These are phyloP conservation scores for Tetragonula carbonaria DNA, from an alignment of 2,888 invertebrate species.

Conservation along the genomic window DNA sequence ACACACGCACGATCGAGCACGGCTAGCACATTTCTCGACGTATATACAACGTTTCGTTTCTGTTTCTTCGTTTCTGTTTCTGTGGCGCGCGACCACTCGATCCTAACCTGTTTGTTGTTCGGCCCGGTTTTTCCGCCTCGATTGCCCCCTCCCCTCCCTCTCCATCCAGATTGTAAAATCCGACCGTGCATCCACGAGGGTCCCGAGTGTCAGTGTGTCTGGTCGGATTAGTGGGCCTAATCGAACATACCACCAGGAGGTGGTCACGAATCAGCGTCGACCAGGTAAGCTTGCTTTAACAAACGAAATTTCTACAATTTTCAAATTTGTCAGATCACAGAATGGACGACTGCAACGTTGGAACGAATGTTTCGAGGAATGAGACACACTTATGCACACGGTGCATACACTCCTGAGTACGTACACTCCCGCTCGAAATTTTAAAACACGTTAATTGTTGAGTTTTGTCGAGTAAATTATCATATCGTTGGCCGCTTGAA, in stretches of 20 bases:
- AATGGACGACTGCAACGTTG: too few relatives aligned
- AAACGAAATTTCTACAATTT: not conserved
- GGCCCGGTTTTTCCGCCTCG: slow-evolving; percentile 26
- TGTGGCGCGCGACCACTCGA: not conserved
- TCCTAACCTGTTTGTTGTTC: slow-evolving; percentile 10
- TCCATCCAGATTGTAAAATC: not conserved
- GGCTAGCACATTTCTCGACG: not conserved
- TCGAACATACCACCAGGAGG: not conserved
- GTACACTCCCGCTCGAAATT: too few relatives aligned
- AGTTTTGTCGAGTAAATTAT: too few relatives aligned
- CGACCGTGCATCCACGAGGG: not conserved
- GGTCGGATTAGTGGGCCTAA: slow-evolving; percentile 39
- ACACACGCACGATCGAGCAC: not conserved
- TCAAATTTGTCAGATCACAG: too few relatives aligned
- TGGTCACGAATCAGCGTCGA: not conserved
- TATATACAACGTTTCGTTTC: not conserved
- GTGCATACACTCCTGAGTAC: too few relatives aligned
- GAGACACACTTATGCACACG: too few relatives aligned
- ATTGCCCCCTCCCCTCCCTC: not conserved
- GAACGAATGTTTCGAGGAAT: too few relatives aligned
- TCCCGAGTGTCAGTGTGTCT: slow-evolving; percentile 24
- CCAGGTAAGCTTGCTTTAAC: not conserved
- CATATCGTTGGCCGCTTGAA: too few relatives aligned
- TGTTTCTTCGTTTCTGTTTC: not conserved
- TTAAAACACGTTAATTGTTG: too few relatives aligned